Evolutionary conservation across 2,797 vertebrate species (phyloP).

Genomic region (Scyliorhinus canicula): DNA sequence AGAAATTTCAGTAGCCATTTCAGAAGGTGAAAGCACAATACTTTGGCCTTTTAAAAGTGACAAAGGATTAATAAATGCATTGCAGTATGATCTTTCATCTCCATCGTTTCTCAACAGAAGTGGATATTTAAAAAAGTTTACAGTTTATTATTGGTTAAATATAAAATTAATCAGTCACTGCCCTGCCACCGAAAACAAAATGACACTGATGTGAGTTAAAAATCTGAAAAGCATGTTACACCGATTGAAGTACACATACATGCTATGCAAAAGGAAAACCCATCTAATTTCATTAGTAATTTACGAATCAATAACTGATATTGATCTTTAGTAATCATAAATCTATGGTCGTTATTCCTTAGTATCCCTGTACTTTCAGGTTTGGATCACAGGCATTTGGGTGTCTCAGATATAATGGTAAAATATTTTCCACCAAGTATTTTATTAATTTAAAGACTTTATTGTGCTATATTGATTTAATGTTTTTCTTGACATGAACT

Average conservation of each 20-base stretch:
- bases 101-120: neutral
- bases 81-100: neutral
- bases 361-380: neutral
- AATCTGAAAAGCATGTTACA: neutral
- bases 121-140: neutral
- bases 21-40: neutral
- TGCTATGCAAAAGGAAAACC: neutral
- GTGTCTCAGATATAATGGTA: neutral
- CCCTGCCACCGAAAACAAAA: neutral
- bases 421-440: slow-evolving; percentile 34
- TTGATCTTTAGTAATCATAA: slow-evolving; percentile 37
- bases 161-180: neutral
- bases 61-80: neutral
- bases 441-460: slow-evolving; percentile 33
- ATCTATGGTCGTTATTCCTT: slow-evolving; percentile 25
- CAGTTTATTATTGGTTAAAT: slow-evolving; percentile 4
- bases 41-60: neutral
- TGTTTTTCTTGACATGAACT: neutral
- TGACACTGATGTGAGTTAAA: neutral
- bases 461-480: slow-evolving; percentile 3
- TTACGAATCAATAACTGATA: slow-evolving; percentile 34
- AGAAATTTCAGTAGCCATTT: neutral
- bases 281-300: slow-evolving; percentile 25
- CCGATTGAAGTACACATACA: neutral
- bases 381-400: slow-evolving; percentile 17